Evolutionary conservation across 2,797 vertebrate species (phyloP).

Genomic region (Silurus aristotelis): DNA sequence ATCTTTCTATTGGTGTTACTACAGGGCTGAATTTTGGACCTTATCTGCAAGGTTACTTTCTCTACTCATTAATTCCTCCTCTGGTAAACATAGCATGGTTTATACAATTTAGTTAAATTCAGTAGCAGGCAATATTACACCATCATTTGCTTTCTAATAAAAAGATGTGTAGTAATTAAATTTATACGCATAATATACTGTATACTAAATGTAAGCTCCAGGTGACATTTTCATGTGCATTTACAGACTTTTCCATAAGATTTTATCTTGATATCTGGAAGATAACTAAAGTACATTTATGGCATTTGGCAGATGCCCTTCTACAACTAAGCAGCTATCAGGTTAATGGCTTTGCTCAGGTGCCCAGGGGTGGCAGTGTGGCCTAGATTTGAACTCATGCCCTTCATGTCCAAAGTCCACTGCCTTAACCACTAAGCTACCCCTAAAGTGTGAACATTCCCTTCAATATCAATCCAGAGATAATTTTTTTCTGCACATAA

Average conservation of each 20-base stretch:
- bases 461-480: not conserved
- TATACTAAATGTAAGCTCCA: not conserved
- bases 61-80: not conserved
- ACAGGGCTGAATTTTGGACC: slow-evolving; percentile 11
- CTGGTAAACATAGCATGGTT: not conserved
- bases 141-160: not conserved
- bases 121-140: too few species aligned
- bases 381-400: too few species aligned
- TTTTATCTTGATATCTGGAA: not conserved
- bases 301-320: too few species aligned
- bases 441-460: not conserved
- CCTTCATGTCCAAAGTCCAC: too few species aligned
- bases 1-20: slow-evolving; percentile 28
- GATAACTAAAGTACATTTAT: too few species aligned
- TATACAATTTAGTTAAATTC: not conserved
- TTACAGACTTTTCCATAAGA: not conserved
- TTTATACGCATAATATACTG: too few species aligned
- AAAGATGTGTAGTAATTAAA: too few species aligned
- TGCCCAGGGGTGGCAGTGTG: too few species aligned
- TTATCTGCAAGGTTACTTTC: not conserved
- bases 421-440: too few species aligned
- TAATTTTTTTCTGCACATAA: not conserved
- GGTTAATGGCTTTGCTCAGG: too few species aligned
- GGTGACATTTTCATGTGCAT: not conserved
- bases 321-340: too few species aligned